Base-by-base conservation (phyloP, 2,888 invertebrate genomes). In the Notocelia uddmanniana region DNA sequence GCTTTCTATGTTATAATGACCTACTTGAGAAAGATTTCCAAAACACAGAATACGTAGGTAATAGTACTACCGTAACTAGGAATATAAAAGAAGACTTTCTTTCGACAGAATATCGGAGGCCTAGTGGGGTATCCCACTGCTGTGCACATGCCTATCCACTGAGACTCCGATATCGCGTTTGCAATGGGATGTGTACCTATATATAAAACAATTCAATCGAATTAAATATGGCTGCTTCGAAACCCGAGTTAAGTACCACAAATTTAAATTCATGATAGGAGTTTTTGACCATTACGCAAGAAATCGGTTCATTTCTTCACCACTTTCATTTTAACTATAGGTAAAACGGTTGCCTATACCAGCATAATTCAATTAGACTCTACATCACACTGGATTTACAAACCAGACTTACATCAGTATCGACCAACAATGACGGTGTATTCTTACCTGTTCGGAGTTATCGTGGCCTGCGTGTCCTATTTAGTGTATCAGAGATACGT, bases 321-420 rank as follows among this genome's bases (percentile, higher is more conserved):
- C 21, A 18, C n/a, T 34, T 31, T 21, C 34, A 9, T 18, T 50
- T 48, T 31, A 31, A 0, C 21, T 26, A n/a, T 1, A 21, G n/a
- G 11, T 18, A 59, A 69, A 71, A 59, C 45, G 23, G 85, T 89
- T 87, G 60, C 34, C 69, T 3, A 82, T 81, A 76, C 79, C 91
- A 83, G 75, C 45, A 76, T 91, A 93, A 93, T 92, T 89, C 87
- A 90, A 92, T 93, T 92, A 92, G 78, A 68, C 26, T 26, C 31
- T 68, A 48, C 41, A 31, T 62, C 37, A 15, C n/a, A 15, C 45
- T 18, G 79, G 81, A 87, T 85, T 45, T n/a, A 45, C n/a, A n/a
- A 45, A n/a, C 15, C 45, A n/a, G 45, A 45, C 45, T 45, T 15
- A n/a, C n/a, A n/a, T n/a, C 45, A 45, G 45, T 45, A 45, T 71